phyloP scores from a whole-genome alignment of 2,113 vertebrate species.

The Callithrix jacchus region DNA sequence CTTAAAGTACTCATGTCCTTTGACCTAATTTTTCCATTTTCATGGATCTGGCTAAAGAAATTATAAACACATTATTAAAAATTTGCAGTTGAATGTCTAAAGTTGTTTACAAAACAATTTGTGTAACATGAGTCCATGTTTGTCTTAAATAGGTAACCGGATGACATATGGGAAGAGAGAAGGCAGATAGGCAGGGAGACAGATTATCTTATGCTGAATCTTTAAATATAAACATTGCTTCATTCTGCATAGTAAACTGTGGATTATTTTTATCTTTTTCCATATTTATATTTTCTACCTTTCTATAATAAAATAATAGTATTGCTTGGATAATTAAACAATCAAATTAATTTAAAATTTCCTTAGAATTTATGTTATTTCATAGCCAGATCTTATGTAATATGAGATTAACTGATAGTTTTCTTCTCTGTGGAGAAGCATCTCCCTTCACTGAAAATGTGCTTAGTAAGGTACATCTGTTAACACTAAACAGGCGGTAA shows the following conservation, averaged over 20 bases:
- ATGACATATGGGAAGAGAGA: background rate
- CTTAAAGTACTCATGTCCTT: background rate
- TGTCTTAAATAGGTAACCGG: background rate
- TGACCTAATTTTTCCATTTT: background rate
- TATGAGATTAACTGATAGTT: background rate
- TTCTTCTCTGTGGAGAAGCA: background rate
- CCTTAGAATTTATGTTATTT: background rate
- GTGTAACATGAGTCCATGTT: background rate
- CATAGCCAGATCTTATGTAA: background rate
- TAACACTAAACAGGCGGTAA: background rate
- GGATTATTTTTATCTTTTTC: background rate
- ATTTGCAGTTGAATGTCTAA: background rate
- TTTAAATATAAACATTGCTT: background rate
- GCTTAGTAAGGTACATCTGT: background rate
- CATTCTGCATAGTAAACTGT: background rate
- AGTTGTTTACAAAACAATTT: background rate
- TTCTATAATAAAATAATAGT: background rate
- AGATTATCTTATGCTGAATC: background rate
- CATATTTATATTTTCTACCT: background rate
- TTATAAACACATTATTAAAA: background rate
- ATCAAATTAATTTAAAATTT: conserved; percentile 15
- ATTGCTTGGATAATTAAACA: conserved; percentile 35
- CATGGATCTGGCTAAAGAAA: background rate
- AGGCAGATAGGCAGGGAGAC: background rate
- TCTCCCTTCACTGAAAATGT: background rate